These are phyloP conservation scores for Fistularia commersonii DNA, from an alignment of 2,797 vertebrate genomes.

Conservation along the genomic window DNA sequence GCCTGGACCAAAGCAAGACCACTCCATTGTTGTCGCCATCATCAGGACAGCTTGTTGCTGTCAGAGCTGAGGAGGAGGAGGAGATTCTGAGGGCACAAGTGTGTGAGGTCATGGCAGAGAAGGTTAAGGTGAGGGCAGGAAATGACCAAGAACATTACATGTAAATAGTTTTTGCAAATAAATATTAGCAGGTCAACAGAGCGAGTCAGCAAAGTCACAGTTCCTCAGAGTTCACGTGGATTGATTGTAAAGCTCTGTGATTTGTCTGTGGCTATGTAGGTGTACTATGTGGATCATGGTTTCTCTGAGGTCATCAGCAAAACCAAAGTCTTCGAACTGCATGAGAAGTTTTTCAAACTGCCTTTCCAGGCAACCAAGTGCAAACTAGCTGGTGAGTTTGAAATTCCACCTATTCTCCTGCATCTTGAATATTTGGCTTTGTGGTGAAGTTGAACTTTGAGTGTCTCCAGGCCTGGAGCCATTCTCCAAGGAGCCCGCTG, in stretches of 20 bases:
- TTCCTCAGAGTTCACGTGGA: no score
- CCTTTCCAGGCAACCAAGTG: conserved; percentile 94
- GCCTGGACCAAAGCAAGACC: conserved; percentile 56
- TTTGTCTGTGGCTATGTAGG: conserved; percentile 63
- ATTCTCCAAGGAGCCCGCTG: conserved; percentile 81
- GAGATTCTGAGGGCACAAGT: conserved; percentile 87
- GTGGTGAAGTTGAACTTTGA: background rate
- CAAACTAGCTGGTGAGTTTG: conserved; percentile 88
- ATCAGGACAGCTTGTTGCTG: conserved; percentile 84
- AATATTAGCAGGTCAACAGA: no score
- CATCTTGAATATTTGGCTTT: background rate
- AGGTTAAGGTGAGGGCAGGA: conserved; percentile 79
- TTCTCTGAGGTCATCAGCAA: conserved; percentile 85
- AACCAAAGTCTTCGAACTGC: conserved; percentile 82
- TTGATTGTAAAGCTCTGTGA: background rate
- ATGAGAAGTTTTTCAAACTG: conserved; percentile 82
- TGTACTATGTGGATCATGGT: conserved; percentile 93
- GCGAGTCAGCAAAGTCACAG: no score
- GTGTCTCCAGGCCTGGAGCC: conserved; percentile 82
- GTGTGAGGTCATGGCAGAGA: conserved; percentile 77
- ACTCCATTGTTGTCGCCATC: conserved; percentile 60
- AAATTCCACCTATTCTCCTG: background rate
- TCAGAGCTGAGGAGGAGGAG: conserved; percentile 87
- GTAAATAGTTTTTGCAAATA: no score
- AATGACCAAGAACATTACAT: background rate